Evolutionary conservation across 2,888 invertebrate species (phyloP), one percentile per base, ranked within the genome.

Genomic region (Mythimna loreyi): DNA sequence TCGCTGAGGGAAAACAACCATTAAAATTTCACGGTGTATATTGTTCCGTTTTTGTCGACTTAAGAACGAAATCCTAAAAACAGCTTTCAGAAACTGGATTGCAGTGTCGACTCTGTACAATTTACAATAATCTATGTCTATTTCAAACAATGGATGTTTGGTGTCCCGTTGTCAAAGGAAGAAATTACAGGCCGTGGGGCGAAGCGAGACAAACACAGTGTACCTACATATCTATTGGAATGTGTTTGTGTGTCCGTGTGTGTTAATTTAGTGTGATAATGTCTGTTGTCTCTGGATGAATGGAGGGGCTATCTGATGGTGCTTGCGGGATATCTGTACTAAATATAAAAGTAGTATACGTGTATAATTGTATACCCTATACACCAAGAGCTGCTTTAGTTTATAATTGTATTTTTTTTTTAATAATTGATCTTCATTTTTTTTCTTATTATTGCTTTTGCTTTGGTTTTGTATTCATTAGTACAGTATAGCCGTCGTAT

Each of bases 121-220:
- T 36, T 23, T 13, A 45, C 1, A 30, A 28, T 61, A 67, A 47
- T 81, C 83, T 80, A 52, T 40, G 65, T 11, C 57, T 28, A 49
- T 57, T 47, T 57, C 52, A 65, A 68, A 80, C 62, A 80, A 80
- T 70, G 65, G 50, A 49, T 3, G 59, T 36, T 62, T 45, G 52
- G 59, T 28, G 56, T 64, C 71, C 75, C 70, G 62, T 60, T 78
- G 79, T 82, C 83, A 85, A 82, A 81, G 81, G 83, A 84, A 77
- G 80, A 78, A 85, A 84, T 87, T 83, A 84, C 79, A 80, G 66
- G 72, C 59, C 61, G 47, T 61, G 64, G 67, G 53, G 55, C 52
- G 52, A 67, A 75, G 64, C 61, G 67, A 82, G 81, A 82, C 78
- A 81, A 78, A 74, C 64, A 74, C 50, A 67, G 58, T 57, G 55